These are phyloP conservation scores for Amniataba percoides DNA, from an alignment of 2,797 vertebrate genomes.

Conservation along the genomic window DNA sequence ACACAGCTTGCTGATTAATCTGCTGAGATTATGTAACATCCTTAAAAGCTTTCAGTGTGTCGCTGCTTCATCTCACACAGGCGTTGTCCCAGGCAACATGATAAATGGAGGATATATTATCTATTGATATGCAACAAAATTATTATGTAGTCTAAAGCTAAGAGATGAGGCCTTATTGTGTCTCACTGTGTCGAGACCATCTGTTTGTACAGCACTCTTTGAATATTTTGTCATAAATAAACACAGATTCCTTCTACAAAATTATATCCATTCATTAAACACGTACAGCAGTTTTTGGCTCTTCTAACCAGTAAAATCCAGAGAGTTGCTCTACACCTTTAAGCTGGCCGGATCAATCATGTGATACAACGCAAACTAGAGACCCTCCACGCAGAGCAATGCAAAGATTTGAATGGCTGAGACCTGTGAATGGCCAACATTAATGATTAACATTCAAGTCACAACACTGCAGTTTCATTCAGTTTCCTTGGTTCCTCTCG, in stretches of 20 bases:
- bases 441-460: conserved; percentile 78
- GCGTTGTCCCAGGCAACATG: conserved; percentile 60
- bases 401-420: conserved; percentile 73
- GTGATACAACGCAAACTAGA: conserved; percentile 48
- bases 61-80: conserved; percentile 55
- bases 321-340: conserved; percentile 56
- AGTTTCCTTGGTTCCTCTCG: conserved; percentile 33
- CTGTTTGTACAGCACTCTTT: conserved; percentile 32
- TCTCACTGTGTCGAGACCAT: conserved; percentile 25
- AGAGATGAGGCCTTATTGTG: conserved; percentile 48
- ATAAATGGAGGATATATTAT: conserved; percentile 63
- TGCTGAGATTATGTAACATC: conserved; percentile 68
- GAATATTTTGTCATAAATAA: conserved; percentile 46
- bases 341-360: conserved; percentile 50
- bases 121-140: conserved; percentile 61
- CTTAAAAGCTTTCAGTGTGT: conserved; percentile 71
- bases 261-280: conserved; percentile 66
- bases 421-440: conserved; percentile 72
- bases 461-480: conserved; percentile 78
- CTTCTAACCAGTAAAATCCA: conserved; percentile 31
- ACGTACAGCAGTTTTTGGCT: conserved; percentile 25
- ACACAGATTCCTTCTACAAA: conserved; percentile 53
- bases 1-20: conserved; percentile 73
- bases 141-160: conserved; percentile 60
- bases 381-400: conserved; percentile 42